Percentiles rank a stretch among this genome's conserved stretches.
These are phyloP conservation scores for Drosophila demipolita DNA, from an alignment of 2,888 invertebrate species.

Conservation along the genomic window DNA sequence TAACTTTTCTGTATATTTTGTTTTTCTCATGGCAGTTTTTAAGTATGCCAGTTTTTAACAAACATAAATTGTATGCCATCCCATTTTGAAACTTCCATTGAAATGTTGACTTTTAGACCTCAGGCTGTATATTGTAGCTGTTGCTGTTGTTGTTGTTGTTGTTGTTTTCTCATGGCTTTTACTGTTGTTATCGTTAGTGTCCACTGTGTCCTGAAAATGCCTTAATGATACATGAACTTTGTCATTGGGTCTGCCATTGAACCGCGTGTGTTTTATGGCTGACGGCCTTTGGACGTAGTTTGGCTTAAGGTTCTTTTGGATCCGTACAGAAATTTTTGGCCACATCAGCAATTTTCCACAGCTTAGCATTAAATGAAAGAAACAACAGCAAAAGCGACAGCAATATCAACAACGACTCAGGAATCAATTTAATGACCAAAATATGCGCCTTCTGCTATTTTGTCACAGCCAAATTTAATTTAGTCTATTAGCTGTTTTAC, in stretches of 20 bases:
- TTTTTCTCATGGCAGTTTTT: neutral
- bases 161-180: constrained; percentile 19
- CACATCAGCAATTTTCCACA: constrained; percentile 65
- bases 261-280: constrained; percentile 78
- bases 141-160: constrained; percentile 10
- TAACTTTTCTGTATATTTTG: neutral
- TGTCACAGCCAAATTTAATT: constrained; percentile 66
- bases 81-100: neutral
- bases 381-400: constrained; percentile 4
- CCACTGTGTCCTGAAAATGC: constrained; percentile 47
- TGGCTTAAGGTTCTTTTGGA: constrained; percentile 48
- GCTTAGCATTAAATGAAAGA: constrained; percentile 31
- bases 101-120: neutral
- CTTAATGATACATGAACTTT: constrained; percentile 76
- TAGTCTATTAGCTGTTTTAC: constrained; percentile 74
- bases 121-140: constrained; percentile 11
- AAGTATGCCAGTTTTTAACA: constrained; percentile 1
- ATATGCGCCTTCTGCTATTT: constrained; percentile 63
- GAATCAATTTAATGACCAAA: constrained; percentile 72
- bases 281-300: constrained; percentile 66
- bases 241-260: constrained; percentile 61
- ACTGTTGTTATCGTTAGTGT: constrained; percentile 43
- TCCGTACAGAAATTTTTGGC: constrained; percentile 27
- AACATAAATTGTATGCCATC: neutral
- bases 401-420: constrained; percentile 9